These are phyloP conservation scores for Cremastinae sp. DNA, from an alignment of 2,888 invertebrate species.

Conservation along the genomic window DNA sequence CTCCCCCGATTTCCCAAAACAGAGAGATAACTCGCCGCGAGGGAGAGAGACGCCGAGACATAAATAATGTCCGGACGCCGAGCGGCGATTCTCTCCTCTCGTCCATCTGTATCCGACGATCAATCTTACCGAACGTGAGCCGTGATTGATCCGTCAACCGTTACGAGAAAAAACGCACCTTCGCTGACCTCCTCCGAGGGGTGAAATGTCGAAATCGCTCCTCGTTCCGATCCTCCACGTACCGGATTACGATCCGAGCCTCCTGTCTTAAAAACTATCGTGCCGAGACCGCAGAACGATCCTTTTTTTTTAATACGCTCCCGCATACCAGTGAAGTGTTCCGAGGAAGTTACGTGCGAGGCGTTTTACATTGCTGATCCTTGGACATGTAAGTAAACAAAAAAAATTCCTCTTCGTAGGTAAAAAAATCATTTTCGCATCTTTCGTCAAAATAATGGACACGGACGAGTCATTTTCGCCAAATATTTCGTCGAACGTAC, in stretches of 20 bases:
- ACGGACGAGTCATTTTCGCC: too few relatives aligned
- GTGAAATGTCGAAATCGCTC: too few relatives aligned
- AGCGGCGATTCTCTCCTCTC: conserved; percentile 1
- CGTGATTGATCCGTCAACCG: too few relatives aligned
- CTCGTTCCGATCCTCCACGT: too few relatives aligned
- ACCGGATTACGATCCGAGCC: too few relatives aligned
- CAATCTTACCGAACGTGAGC: not conserved
- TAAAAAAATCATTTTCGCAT: too few relatives aligned
- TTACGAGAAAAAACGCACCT: too few relatives aligned
- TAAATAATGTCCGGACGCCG: conserved; percentile 18
- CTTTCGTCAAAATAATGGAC: too few relatives aligned
- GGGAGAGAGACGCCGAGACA: not conserved
- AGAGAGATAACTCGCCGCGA: not conserved
- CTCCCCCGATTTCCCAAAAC: conserved; percentile 39
- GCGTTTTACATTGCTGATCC: conserved; percentile 61
- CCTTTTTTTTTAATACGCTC: not conserved
- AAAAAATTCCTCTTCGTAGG: too few relatives aligned
- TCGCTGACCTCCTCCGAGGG: too few relatives aligned
- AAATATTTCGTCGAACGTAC: too few relatives aligned
- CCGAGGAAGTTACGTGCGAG: conserved; percentile 55
- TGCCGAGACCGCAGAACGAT: not conserved
- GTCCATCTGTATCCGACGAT: not conserved
- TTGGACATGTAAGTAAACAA: conserved; percentile 67
- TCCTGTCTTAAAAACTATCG: too few relatives aligned
- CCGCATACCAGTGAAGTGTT: conserved; percentile 31